phyloP scores from a whole-genome alignment of 2,888 invertebrate genomes.

The Philopedon plagiatum region DNA sequence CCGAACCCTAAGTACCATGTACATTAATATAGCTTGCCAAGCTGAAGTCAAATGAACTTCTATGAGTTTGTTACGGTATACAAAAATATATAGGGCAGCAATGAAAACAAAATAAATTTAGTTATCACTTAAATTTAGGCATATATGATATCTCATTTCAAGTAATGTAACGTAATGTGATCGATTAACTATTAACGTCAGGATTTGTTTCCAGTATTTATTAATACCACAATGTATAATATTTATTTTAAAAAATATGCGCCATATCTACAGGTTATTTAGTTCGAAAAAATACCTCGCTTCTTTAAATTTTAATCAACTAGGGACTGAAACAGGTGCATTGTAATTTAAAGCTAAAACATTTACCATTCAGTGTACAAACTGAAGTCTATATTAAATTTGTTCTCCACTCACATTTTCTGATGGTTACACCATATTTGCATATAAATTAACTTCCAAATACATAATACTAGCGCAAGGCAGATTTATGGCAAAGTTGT shows the following conservation, averaged over 20 bases:
- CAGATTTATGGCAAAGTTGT: constrained; percentile 45
- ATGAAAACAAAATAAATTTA: too few species aligned
- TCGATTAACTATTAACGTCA: too few species aligned
- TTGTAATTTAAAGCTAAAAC: constrained; percentile 31
- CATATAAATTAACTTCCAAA: constrained; percentile 51
- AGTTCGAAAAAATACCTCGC: background rate
- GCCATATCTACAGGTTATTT: background rate
- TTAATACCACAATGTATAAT: too few species aligned
- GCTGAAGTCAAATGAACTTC: too few species aligned
- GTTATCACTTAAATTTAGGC: too few species aligned
- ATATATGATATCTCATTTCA: too few species aligned
- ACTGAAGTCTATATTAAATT: constrained; percentile 46
- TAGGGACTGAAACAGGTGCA: constrained; percentile 5
- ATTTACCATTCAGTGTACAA: constrained; percentile 26
- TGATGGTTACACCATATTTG: constrained; percentile 50
- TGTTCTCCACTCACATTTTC: constrained; percentile 42
- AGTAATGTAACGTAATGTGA: too few species aligned
- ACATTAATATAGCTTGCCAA: too few species aligned
- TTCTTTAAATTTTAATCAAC: background rate
- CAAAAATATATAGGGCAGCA: too few species aligned
- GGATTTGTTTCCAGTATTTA: too few species aligned
- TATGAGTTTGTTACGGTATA: too few species aligned
- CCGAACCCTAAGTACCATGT: too few species aligned
- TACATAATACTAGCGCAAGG: constrained; percentile 41
- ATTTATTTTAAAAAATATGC: background rate